Conservation (phyloP, 2,797 vertebrate species). For the Echiichthys vipera region DNA sequence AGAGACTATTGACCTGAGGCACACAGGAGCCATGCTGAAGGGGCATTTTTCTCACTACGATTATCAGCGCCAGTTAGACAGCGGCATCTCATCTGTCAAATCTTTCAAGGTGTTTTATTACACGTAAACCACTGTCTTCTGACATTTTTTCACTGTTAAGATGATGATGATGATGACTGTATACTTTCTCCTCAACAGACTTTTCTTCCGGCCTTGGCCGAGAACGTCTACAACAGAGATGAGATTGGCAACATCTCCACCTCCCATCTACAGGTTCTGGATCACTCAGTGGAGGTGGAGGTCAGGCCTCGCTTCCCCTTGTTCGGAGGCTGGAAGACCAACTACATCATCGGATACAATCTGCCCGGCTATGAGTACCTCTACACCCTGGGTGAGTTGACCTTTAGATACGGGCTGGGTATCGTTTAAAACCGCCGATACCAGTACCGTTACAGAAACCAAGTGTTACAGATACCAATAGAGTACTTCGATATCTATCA, state of each 20-base stretch:
- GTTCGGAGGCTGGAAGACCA: constrained; percentile 99
- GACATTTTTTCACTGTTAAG: neutral
- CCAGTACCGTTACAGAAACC: no score
- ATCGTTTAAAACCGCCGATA: no score
- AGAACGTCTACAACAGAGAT: constrained; percentile 98
- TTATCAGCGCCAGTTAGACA: constrained; percentile 98
- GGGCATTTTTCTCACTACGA: constrained; percentile 98
- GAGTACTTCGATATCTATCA: no score
- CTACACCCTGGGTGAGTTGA: constrained; percentile 92
- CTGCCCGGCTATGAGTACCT: constrained; percentile 99
- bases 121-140: neutral
- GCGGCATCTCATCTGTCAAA: constrained; percentile 98
- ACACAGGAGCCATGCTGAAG: constrained; percentile 94
- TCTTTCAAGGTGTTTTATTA: constrained; percentile 92
- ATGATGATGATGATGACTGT: neutral
- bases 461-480: no score
- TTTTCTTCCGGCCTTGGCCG: constrained; percentile 98
- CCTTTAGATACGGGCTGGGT: no score
- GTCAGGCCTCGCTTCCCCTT: constrained; percentile 96
- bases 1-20: constrained; percentile 95
- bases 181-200: constrained; percentile 83
- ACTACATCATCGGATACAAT: constrained; percentile 98
- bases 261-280: constrained; percentile 95
- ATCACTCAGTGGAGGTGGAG: constrained; percentile 98
- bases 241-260: constrained; percentile 99